Percentiles rank a stretch among this genome's conserved stretches.
phyloP scores from a whole-genome alignment of 2,797 vertebrate species.

The Psittacula derbiana region DNA sequence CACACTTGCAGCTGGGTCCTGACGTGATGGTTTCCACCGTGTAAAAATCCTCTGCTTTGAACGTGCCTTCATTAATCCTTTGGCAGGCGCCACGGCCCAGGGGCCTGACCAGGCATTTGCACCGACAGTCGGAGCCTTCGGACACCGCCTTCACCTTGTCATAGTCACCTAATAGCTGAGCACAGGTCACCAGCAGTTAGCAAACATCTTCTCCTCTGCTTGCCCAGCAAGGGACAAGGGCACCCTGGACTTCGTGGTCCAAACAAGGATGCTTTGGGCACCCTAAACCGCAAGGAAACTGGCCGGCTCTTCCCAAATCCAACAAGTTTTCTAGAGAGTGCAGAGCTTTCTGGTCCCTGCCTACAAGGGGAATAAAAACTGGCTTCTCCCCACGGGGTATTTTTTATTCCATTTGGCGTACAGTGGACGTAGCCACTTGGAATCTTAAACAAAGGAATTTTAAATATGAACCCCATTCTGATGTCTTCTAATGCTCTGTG shows the following conservation, averaged over 20 bases:
- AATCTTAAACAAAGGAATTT: not conserved
- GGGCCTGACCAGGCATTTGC: constrained; percentile 95
- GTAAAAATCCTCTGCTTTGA: constrained; percentile 85
- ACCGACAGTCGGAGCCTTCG: constrained; percentile 93
- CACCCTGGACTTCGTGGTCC: not conserved
- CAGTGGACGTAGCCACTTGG: not conserved
- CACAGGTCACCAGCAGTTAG: constrained; percentile 26
- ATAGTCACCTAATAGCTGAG: constrained; percentile 94
- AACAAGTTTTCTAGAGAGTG: not conserved
- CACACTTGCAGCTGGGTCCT: constrained; percentile 89
- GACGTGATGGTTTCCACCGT: constrained; percentile 93
- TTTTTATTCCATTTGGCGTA: not conserved
- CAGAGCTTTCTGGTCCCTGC: not conserved
- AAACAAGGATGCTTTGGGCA: not conserved
- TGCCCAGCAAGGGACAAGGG: not conserved
- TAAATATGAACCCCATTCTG: not conserved
- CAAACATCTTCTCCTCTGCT: not conserved
- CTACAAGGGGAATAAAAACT: not conserved
- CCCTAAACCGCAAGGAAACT: not conserved
- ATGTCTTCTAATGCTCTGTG: not conserved
- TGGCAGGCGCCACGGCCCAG: constrained; percentile 88
- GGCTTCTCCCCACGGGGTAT: not conserved
- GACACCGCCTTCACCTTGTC: constrained; percentile 96
- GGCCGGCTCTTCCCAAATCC: not conserved
- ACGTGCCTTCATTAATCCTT: constrained; percentile 81